Conservation (phyloP, 2,888 invertebrate genomes). For the Zygothrica quintamaculata region DNA sequence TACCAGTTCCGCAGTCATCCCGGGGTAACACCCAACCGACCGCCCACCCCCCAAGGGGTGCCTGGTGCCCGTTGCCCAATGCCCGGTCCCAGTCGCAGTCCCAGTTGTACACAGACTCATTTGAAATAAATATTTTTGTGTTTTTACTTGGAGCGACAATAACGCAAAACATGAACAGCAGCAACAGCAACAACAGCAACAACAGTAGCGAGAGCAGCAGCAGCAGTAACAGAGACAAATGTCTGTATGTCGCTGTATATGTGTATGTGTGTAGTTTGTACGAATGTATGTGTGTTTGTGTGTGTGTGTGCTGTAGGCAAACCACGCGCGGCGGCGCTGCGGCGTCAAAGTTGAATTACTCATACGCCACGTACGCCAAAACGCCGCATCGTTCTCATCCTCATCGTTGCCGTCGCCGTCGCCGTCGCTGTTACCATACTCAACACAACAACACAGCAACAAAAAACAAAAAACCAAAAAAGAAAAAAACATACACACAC, state of each 20-base stretch:
- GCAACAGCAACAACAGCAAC: constrained; percentile 58
- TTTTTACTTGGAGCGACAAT: constrained; percentile 81
- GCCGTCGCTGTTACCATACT: too few species aligned
- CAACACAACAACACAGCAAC: too few species aligned
- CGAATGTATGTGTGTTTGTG: constrained; percentile 19
- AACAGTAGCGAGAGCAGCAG: too few species aligned
- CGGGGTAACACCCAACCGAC: background rate
- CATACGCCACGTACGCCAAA: constrained; percentile 72
- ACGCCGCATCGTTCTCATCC: constrained; percentile 22
- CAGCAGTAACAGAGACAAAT: constrained; percentile 62
- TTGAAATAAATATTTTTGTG: constrained; percentile 81
- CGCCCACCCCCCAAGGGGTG: constrained; percentile 1
- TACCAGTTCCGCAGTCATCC: constrained; percentile 62
- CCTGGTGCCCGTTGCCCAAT: background rate
- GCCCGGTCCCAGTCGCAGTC: constrained; percentile 41
- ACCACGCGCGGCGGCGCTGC: constrained; percentile 71
- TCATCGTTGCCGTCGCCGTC: background rate
- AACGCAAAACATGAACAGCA: constrained; percentile 75
- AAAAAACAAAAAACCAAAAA: too few species aligned
- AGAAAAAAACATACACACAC: too few species aligned
- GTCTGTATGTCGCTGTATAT: constrained; percentile 27
- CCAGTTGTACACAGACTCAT: constrained; percentile 76
- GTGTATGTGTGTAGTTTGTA: constrained; percentile 24
- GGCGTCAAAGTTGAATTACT: constrained; percentile 78
- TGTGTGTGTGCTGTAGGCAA: constrained; percentile 63